Conservation (phyloP, 2,797 vertebrate species). For the Clarias pachynema region DNA sequence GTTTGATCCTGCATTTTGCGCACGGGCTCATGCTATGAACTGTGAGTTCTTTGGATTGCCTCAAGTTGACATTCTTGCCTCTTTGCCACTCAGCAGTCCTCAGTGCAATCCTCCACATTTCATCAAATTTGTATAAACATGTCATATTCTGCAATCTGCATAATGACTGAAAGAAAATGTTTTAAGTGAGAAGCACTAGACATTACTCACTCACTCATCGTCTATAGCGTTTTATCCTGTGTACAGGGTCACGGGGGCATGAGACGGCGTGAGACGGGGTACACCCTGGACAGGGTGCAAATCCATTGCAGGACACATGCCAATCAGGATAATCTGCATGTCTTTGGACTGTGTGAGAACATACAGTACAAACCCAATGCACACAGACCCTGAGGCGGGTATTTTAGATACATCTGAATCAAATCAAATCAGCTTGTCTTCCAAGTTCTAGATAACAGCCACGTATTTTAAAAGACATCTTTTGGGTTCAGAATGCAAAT, state of each 20-base stretch:
- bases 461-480: not conserved
- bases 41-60: not conserved
- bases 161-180: not conserved
- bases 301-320: too few relatives aligned
- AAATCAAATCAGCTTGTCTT: not conserved
- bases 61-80: not conserved
- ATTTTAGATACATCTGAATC: not conserved
- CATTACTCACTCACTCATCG: too few relatives aligned
- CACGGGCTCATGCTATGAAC: not conserved
- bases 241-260: too few relatives aligned
- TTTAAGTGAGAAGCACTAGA: not conserved
- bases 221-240: too few relatives aligned
- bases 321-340: too few relatives aligned
- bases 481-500: not conserved
- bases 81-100: not conserved
- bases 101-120: not conserved
- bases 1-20: not conserved
- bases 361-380: too few relatives aligned
- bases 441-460: not conserved
- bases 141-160: not conserved
- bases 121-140: not conserved
- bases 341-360: too few relatives aligned
- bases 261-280: too few relatives aligned
- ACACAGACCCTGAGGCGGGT: too few relatives aligned
- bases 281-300: too few relatives aligned